These are phyloP conservation scores for Pseudolaguvia tuberculata DNA, from an alignment of 2,113 vertebrate genomes.

Conservation along the genomic window DNA sequence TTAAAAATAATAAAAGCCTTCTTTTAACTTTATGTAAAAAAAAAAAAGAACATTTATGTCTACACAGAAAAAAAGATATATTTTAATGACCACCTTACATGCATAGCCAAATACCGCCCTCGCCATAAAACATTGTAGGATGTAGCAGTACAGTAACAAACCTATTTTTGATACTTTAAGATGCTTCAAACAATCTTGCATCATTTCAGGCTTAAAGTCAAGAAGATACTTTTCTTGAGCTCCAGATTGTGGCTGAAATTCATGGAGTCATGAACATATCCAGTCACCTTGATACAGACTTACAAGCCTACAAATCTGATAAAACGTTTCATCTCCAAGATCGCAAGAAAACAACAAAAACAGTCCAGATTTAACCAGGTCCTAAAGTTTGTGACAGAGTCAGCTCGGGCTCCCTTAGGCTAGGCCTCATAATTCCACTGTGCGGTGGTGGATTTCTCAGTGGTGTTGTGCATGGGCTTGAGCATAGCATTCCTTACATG, in stretches of 20 bases:
- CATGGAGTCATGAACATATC: conserved; percentile 11
- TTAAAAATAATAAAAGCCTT: background rate
- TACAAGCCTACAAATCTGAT: conserved; percentile 14
- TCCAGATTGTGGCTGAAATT: conserved; percentile 4
- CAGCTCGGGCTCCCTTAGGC: conserved; percentile 38
- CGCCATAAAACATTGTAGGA: no score
- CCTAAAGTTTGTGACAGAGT: conserved; percentile 34
- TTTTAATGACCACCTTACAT: no score
- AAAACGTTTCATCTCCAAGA: conserved; percentile 31
- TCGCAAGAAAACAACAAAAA: conserved; percentile 13
- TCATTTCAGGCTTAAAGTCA: background rate
- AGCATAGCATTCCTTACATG: conserved; percentile 62
- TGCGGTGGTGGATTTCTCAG: conserved; percentile 46
- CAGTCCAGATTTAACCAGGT: conserved; percentile 32
- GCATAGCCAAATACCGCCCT: no score
- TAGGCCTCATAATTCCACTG: conserved; percentile 49
- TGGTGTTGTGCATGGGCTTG: conserved; percentile 55
- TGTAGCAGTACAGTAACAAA: no score
- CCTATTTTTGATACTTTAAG: no score
- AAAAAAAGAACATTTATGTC: no score
- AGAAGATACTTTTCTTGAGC: background rate
- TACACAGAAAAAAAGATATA: no score
- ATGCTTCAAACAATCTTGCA: background rate
- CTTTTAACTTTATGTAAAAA: background rate
- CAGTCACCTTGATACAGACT: conserved; percentile 42